phyloP scores from a whole-genome alignment of 2,113 vertebrate genomes.

The Leiothrix lutea region DNA sequence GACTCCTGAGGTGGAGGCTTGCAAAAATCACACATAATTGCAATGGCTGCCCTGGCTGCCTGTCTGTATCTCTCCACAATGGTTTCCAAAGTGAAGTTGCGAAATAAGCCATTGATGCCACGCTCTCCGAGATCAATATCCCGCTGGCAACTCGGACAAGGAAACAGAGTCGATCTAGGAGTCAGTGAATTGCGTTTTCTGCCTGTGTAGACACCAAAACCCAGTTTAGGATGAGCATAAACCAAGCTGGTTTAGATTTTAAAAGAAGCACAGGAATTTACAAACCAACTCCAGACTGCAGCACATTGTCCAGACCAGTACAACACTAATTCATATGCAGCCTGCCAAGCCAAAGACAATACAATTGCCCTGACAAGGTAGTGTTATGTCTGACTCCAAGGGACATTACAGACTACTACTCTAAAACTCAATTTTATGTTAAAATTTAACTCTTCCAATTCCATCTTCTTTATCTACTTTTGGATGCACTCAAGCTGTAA shows the following conservation, averaged over 20 bases:
- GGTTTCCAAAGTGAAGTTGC: constrained; percentile 94
- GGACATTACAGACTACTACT: background rate
- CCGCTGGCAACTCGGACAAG: constrained; percentile 91
- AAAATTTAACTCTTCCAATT: background rate
- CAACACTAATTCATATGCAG: background rate
- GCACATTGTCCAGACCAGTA: background rate
- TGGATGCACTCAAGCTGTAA: background rate
- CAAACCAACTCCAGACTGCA: background rate
- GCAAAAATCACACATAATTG: constrained; percentile 94
- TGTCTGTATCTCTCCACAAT: constrained; percentile 96
- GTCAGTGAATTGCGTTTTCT: constrained; percentile 91
- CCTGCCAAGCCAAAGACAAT: constrained; percentile 22
- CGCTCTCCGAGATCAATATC: constrained; percentile 95
- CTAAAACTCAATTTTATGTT: background rate
- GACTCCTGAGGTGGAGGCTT: constrained; percentile 93
- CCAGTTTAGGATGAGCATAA: constrained; percentile 60
- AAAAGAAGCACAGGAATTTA: background rate
- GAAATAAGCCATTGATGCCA: constrained; percentile 93
- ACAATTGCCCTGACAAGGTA: background rate
- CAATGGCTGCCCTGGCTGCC: constrained; percentile 89
- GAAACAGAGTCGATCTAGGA: constrained; percentile 84
- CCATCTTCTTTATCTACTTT: background rate
- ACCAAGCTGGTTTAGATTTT: background rate
- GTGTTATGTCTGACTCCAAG: background rate
- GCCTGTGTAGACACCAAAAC: constrained; percentile 79